phyloP scores from a whole-genome alignment of 2,113 vertebrate genomes.

The Conger conger region DNA sequence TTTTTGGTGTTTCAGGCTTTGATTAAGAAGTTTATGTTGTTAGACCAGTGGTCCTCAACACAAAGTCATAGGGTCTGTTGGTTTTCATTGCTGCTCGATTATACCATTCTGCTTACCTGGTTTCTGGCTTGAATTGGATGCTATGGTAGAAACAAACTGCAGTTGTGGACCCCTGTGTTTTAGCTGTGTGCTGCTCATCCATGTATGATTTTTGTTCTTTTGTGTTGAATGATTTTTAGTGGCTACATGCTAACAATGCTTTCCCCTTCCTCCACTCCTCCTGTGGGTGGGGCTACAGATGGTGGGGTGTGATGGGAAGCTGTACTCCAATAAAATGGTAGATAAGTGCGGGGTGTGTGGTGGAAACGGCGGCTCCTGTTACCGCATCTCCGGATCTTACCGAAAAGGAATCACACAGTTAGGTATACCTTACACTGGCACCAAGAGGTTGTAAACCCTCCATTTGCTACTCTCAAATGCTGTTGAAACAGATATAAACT shows the following conservation, averaged over 20 bases:
- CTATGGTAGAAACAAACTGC: no score
- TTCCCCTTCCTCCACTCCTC: slow-evolving; percentile 6
- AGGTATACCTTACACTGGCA: slow-evolving; percentile 73
- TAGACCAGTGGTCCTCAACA: no score
- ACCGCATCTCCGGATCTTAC: slow-evolving; percentile 82
- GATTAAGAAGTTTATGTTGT: no score
- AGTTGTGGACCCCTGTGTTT: no score
- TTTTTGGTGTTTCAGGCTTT: no score
- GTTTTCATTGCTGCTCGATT: no score
- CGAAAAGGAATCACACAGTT: slow-evolving; percentile 86
- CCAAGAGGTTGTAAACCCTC: neutral
- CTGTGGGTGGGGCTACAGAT: slow-evolving; percentile 60
- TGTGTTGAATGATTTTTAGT: neutral
- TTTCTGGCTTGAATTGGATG: no score
- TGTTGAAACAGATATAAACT: neutral
- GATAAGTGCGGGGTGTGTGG: slow-evolving; percentile 86
- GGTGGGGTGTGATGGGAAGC: slow-evolving; percentile 82
- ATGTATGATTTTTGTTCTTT: neutral
- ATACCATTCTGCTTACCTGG: no score
- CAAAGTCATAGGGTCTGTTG: no score
- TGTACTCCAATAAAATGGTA: slow-evolving; percentile 76
- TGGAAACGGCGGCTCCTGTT: slow-evolving; percentile 81
- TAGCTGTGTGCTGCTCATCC: neutral
- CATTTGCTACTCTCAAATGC: neutral
- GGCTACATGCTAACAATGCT: neutral